A percentile compares a stretch with the other conserved stretches of the same genome.
Evolutionary conservation across 2,888 invertebrate genomes (phyloP).

Genomic region (Cephus runcator): DNA sequence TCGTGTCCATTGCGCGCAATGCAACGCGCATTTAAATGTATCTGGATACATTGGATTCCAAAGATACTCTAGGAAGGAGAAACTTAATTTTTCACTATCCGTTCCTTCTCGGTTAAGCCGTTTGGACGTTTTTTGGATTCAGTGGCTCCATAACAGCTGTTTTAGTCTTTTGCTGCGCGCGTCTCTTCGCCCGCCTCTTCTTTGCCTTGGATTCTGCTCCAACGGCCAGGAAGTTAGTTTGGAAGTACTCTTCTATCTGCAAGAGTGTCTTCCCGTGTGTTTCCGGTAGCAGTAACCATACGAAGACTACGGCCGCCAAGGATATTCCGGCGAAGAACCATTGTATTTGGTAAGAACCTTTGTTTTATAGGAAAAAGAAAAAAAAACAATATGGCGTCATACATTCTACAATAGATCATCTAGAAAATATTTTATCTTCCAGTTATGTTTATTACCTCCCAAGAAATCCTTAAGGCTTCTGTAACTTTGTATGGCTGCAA

Average conservation of each 20-base stretch:
- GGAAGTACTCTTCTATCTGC: conserved; percentile 68
- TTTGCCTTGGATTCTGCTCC: conserved; percentile 48
- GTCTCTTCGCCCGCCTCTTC: conserved; percentile 39
- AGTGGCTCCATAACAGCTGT: conserved; percentile 45
- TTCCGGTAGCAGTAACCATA: conserved; percentile 66
- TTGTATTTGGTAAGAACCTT: conserved; percentile 68
- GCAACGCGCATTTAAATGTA: background rate
- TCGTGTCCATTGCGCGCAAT: background rate
- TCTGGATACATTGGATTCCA: background rate
- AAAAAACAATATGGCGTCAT: background rate
- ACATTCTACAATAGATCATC: background rate
- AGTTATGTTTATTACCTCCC: conserved; percentile 42
- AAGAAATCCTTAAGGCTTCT: conserved; percentile 47
- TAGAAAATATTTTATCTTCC: background rate
- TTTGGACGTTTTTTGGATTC: conserved; percentile 45
- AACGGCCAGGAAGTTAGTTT: conserved; percentile 56
- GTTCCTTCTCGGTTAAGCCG: conserved; percentile 33
- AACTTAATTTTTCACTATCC: background rate
- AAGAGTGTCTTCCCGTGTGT: conserved; percentile 66
- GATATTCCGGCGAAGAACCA: conserved; percentile 70
- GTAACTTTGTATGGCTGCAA: conserved; percentile 69
- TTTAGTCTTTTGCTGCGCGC: conserved; percentile 39
- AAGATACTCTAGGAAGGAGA: background rate
- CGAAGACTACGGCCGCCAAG: conserved; percentile 62
- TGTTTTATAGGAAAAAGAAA: conserved; percentile 2